These are phyloP conservation scores for Ashinkailepas kermadecensis DNA, from an alignment of 2,888 invertebrate genomes.

Conservation along the genomic window DNA sequence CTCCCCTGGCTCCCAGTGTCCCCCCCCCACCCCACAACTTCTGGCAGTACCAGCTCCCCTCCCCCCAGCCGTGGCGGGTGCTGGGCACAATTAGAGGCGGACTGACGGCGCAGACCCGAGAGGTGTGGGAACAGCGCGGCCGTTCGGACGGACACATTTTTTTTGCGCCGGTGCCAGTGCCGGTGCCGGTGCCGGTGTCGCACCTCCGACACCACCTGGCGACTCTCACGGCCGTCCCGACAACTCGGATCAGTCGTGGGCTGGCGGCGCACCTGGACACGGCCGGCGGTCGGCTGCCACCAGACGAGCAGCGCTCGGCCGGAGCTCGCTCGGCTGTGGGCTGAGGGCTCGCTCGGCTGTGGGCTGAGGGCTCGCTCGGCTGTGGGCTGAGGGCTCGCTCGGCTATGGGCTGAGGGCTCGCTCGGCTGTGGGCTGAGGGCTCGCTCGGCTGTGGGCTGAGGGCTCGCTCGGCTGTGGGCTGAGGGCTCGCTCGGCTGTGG, in stretches of 20 bases:
- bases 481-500: too few species aligned
- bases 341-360: too few species aligned
- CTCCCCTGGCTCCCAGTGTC: not conserved
- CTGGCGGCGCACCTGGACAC: not conserved
- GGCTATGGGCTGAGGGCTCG: too few species aligned
- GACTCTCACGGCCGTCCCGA: constrained; percentile 3
- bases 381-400: too few species aligned
- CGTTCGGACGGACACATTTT: not conserved
- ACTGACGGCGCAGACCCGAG: too few species aligned
- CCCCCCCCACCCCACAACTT: not conserved
- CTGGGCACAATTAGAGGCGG: too few species aligned
- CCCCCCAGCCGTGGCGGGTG: not conserved
- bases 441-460: too few species aligned
- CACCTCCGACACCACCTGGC: not conserved
- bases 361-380: too few species aligned
- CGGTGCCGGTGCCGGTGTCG: not conserved
- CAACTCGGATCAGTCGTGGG: not conserved
- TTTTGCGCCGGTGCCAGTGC: not conserved
- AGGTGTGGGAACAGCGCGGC: not conserved
- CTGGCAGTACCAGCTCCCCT: not conserved
- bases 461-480: too few species aligned
- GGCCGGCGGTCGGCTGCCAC: not conserved
- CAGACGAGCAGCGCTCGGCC: not conserved
- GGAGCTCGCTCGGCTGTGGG: too few species aligned
- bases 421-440: too few species aligned